Evolutionary conservation across 2,797 vertebrate species (phyloP).

Genomic region (Otolemur crassicaudatus): DNA sequence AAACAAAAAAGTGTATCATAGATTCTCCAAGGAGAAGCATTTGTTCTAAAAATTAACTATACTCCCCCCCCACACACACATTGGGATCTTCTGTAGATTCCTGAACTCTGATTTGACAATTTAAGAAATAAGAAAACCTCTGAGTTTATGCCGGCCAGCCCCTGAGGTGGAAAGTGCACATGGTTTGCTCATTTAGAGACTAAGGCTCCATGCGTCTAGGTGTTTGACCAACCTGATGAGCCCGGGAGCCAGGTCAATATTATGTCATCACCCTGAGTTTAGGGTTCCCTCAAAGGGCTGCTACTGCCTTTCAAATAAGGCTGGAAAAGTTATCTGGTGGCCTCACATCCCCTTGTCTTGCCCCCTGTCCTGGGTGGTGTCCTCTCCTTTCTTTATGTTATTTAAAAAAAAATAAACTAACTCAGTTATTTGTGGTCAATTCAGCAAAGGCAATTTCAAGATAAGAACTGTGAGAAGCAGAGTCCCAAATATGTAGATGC

Average conservation of each 20-base stretch:
- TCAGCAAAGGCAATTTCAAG: slow-evolving; percentile 8
- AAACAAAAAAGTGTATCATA: background rate
- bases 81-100: background rate
- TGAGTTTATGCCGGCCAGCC: background rate
- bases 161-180: background rate
- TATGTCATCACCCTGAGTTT: background rate
- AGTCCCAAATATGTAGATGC: no score
- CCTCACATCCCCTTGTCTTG: background rate
- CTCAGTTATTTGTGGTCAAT: background rate
- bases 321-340: background rate
- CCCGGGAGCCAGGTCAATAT: background rate
- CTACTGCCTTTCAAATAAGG: background rate
- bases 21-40: background rate
- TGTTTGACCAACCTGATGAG: background rate
- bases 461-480: background rate
- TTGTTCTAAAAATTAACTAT: background rate
- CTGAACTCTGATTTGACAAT: background rate
- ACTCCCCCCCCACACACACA: background rate
- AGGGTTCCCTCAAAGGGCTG: background rate
- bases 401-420: background rate
- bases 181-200: background rate
- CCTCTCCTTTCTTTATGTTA: background rate
- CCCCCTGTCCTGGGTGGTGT: background rate
- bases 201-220: background rate
- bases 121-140: background rate